Evolutionary conservation across 2,797 vertebrate species (phyloP).

Genomic region (Alcedo atthis): DNA sequence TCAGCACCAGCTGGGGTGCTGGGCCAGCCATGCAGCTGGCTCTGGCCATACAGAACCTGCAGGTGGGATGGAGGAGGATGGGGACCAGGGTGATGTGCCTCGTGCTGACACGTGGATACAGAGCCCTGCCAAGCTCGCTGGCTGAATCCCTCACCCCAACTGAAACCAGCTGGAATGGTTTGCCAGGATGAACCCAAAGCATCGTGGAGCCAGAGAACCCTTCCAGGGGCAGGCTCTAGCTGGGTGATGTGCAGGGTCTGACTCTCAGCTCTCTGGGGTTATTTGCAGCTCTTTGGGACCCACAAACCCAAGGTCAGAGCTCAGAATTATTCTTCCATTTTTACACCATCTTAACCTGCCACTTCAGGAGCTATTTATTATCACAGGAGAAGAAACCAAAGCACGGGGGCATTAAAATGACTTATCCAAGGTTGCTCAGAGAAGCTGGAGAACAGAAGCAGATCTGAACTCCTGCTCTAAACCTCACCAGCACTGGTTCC

Average conservation of each 20-base stretch:
- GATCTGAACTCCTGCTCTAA: not conserved
- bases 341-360: not conserved
- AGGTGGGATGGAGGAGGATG: not conserved
- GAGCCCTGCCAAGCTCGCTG: not conserved
- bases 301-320: not conserved
- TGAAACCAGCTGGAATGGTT: not conserved
- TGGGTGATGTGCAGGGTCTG: accelerated
- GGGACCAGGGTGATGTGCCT: accelerated
- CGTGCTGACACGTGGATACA: not conserved
- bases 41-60: accelerated
- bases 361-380: not conserved
- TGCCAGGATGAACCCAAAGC: not conserved
- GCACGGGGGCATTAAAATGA: not conserved
- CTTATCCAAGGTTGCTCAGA: not conserved
- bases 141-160: not conserved
- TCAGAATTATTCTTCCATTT: not conserved
- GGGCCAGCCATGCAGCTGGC: not conserved
- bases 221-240: not conserved
- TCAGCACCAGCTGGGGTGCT: not conserved
- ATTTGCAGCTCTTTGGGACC: not conserved
- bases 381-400: not conserved
- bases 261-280: not conserved
- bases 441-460: not conserved
- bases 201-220: not conserved
- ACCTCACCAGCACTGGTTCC: not conserved